A percentile compares a stretch with the other conserved stretches of the same genome.
phyloP scores from a whole-genome alignment of 2,797 vertebrate genomes.

The Oryzias dopingdopingensis region DNA sequence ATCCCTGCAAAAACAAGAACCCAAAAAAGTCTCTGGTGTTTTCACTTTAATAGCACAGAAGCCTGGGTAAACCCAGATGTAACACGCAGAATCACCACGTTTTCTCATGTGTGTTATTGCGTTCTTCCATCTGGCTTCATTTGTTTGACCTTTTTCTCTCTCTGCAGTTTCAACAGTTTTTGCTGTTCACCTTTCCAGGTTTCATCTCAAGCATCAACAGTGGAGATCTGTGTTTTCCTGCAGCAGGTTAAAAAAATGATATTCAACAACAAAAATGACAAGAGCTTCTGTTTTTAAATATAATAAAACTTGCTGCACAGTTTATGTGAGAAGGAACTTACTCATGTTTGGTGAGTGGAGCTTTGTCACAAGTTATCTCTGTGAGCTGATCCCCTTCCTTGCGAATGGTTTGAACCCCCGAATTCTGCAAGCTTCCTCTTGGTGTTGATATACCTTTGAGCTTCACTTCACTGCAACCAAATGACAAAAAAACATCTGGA shows the following conservation, averaged over 20 bases:
- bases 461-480: constrained; percentile 69
- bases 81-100: constrained; percentile 4
- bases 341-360: constrained; percentile 78
- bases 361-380: constrained; percentile 78
- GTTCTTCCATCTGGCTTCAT: constrained; percentile 15
- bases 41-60: constrained; percentile 4
- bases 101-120: constrained; percentile 3
- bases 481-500: constrained; percentile 27
- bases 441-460: constrained; percentile 65
- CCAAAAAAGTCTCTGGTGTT: constrained; percentile 1
- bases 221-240: constrained; percentile 55
- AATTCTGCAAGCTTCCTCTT: constrained; percentile 63
- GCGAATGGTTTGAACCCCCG: constrained; percentile 31
- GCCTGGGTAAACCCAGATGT: constrained; percentile 4
- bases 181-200: neutral
- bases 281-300: neutral
- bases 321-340: constrained; percentile 47
- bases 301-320: neutral
- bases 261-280: neutral
- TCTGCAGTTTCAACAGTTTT: neutral
- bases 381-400: constrained; percentile 49
- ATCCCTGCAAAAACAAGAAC: constrained; percentile 28
- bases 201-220: constrained; percentile 38
- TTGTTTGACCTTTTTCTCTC: constrained; percentile 7
- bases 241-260: neutral